Evolutionary conservation across 2,888 invertebrate genomes (phyloP).

Genomic region (Ecliptopera silaceata): DNA sequence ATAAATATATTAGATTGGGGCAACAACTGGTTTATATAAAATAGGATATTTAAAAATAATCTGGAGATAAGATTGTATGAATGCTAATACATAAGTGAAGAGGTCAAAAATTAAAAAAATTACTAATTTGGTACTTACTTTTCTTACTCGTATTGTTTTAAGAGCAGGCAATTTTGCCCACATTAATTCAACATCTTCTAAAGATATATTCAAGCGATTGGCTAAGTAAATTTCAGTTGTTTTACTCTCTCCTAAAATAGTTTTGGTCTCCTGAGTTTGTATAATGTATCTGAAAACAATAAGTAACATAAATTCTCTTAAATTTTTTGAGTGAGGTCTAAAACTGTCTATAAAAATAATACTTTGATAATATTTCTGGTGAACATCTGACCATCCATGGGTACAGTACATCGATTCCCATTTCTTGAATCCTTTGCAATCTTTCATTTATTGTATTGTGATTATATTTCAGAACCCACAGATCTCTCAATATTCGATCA

Average conservation of each 20-base stretch:
- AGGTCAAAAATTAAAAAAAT: too few relatives aligned
- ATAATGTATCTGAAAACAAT: slow-evolving; percentile 58
- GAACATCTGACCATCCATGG: slow-evolving; percentile 87
- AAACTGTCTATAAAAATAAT: background rate
- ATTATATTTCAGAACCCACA: slow-evolving; percentile 85
- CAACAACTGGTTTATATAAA: too few relatives aligned
- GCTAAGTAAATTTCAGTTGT: slow-evolving; percentile 80
- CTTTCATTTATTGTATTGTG: slow-evolving; percentile 78
- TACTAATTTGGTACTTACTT: too few relatives aligned
- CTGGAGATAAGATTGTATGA: too few relatives aligned
- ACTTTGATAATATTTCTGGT: slow-evolving; percentile 80
- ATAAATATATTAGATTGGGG: too few relatives aligned
- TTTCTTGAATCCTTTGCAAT: slow-evolving; percentile 72
- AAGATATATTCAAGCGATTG: slow-evolving; percentile 73
- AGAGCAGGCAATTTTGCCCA: slow-evolving; percentile 78
- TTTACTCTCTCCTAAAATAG: slow-evolving; percentile 76
- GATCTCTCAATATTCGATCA: slow-evolving; percentile 82
- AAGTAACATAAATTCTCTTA: background rate
- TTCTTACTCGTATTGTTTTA: slow-evolving; percentile 79
- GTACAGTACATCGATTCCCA: slow-evolving; percentile 78
- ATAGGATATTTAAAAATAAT: too few relatives aligned
- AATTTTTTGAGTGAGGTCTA: background rate
- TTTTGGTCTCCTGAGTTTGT: slow-evolving; percentile 66
- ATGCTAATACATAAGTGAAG: too few relatives aligned
- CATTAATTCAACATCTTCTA: slow-evolving; percentile 73